Evolutionary conservation across 2,797 vertebrate species (phyloP), one percentile per base, ranked within the genome.

Genomic region (Chelidonichthys spinosus): DNA sequence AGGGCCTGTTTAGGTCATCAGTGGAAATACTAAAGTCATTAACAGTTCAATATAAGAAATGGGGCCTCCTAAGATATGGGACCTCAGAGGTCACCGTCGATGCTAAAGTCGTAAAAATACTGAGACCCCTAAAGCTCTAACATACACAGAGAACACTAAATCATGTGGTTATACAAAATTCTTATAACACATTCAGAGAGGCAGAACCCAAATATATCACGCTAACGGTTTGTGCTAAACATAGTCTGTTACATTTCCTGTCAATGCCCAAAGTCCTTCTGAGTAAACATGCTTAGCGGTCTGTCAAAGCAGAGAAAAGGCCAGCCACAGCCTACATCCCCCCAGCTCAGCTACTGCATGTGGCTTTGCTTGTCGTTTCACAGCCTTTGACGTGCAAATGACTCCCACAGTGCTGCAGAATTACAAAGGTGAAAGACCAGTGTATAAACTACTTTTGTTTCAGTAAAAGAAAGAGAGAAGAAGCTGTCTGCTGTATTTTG

Each of bases 241-340:
- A 72, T 76, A 83, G 35, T 53, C 17, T 0, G 4, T 46, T 44
- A 3, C 63, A 74, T 73, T 81, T 90, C 89, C 89, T 90, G 89
- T 89, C 76, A 44, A 69, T 73, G 47, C 15, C 50, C 63, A 72
- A 15, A 73, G n/a, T 11, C 47, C 10, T 79, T 83, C 61, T 76
- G 69, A 80, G 77, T 77, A 85, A 84, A 86, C 67, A 52, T 14
- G 58, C 11, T 2, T 5, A 36, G 68, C 9, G 63, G 83, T 79
- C 74, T 88, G 66, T 55, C 18, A 43, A 59, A 50, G 64, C 58
- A 59, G n/a, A 79, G 56, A 76, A 81, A 66, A 79, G 46, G 64
- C 62, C 65, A 58, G 47, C 85, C 77, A 63, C 85, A 85, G 47
- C 40, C 8, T 68, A 25, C 54, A 3, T 76, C 36, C 76, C n/a